Evolutionary conservation across 2,797 vertebrate genomes (phyloP).

Genomic region (Loris lydekkerianus): DNA sequence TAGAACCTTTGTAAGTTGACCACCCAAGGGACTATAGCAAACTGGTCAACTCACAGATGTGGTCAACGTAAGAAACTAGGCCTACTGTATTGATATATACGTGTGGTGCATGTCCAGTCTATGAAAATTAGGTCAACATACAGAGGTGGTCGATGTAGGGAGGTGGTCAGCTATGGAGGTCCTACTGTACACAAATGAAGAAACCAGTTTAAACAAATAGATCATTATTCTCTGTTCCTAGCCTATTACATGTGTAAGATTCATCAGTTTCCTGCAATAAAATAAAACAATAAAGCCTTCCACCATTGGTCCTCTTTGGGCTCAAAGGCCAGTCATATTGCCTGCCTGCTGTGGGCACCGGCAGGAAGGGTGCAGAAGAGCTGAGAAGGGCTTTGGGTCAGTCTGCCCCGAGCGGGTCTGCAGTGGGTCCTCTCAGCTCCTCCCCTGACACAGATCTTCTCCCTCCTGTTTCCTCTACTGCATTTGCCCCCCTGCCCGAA

Average conservation of each 20-base stretch:
- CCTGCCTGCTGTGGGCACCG: not conserved
- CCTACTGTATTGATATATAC: no score
- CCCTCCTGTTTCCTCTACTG: not conserved
- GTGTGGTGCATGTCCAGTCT: no score
- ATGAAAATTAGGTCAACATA: no score
- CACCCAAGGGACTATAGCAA: no score
- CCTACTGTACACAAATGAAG: not conserved
- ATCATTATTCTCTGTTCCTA: not conserved
- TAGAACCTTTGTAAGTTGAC: no score
- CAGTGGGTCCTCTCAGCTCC: not conserved
- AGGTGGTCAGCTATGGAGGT: no score
- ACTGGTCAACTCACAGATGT: no score
- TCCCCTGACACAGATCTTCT: not conserved
- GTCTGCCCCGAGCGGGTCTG: no score
- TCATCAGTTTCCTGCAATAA: not conserved
- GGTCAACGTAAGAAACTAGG: no score
- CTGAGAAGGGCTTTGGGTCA: not conserved
- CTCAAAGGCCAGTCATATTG: not conserved
- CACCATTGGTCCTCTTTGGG: not conserved
- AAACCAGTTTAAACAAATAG: not conserved
- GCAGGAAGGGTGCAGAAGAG: not conserved
- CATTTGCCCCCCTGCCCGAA: not conserved
- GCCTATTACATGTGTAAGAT: not conserved
- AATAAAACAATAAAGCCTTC: not conserved
- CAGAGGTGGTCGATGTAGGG: no score